Evolutionary conservation across 2,113 vertebrate species (phyloP), one percentile per base, ranked within the genome.

Genomic region (Notarius quadriscutis): DNA sequence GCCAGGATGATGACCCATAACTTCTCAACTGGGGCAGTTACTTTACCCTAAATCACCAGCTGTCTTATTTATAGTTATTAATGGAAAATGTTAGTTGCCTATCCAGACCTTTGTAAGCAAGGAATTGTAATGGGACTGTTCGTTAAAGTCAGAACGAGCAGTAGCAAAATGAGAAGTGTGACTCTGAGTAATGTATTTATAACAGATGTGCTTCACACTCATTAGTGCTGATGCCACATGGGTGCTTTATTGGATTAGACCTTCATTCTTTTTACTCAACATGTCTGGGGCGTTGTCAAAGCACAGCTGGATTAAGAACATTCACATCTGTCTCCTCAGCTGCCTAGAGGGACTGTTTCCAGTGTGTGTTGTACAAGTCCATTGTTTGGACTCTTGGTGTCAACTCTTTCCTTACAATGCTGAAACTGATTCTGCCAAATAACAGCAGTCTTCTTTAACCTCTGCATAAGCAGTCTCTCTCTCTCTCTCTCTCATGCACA

Each of bases 381-480:
- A 14, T 81, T 48, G 30, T 81, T 81, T 62, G 1, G 14, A 7
- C n/a, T 79, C 51, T 11, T 81, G 79, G 57, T 81, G 58, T 81
- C 79, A 48, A 60, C 81, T 84, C 74, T 63, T 89, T 85, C 51
- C 84, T 86, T 62, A 10, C 67, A 81, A 84, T 89, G 67, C 75
- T 58, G 65, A 67, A 85, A 87, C 9, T 87, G 58, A 55, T 79
- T 41, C 78, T 67, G 55, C 83, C 85, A 87, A 87, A 83, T 62
- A 86, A 67, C 74, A 88, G 86, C 81, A 81, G 10, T 74, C 65
- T 65, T 60, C 60, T 84, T 75, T 60, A 25, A 80, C 50, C 81
- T 81, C 25, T 77, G 15, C 51, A 71, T 63, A 50, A 71, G 72
- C 34, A 22, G 41, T 30, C 41, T 4, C 41, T 4, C 34, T 41